Evolutionary conservation across 2,113 vertebrate genomes (phyloP).

Genomic region (Pituophis catenifer): DNA sequence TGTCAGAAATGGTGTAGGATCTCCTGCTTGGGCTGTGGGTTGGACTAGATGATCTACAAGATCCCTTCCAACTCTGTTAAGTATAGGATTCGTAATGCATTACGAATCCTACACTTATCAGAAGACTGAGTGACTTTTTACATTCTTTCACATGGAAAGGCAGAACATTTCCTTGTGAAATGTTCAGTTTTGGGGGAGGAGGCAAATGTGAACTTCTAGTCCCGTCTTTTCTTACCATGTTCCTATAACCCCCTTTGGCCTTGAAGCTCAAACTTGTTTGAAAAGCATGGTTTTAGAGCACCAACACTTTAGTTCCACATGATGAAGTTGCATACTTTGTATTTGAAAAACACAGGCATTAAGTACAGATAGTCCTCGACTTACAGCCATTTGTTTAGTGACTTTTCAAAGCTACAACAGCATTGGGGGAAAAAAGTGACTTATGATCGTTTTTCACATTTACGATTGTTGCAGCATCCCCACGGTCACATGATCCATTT

Average conservation of each 20-base stretch:
- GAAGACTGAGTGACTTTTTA: neutral
- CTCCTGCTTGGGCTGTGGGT: too few species aligned
- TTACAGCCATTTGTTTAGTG: neutral
- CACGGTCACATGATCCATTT: neutral
- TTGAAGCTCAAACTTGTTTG: neutral
- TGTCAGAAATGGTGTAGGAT: too few species aligned
- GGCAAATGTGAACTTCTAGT: neutral
- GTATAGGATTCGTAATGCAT: neutral
- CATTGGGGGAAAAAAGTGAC: neutral
- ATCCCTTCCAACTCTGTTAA: too few species aligned
- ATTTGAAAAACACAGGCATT: neutral
- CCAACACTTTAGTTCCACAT: neutral
- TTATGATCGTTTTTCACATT: neutral
- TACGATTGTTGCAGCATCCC: neutral
- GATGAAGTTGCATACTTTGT: neutral
- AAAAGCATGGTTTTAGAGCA: neutral
- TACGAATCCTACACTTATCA: neutral
- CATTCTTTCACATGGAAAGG: neutral
- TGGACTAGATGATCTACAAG: too few species aligned
- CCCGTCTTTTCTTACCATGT: neutral
- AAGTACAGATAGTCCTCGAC: neutral
- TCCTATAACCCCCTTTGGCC: neutral
- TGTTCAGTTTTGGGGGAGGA: neutral
- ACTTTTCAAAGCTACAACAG: neutral
- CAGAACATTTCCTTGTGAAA: neutral